phyloP scores from a whole-genome alignment of 2,888 invertebrate genomes.

The Trilocha varians region DNA sequence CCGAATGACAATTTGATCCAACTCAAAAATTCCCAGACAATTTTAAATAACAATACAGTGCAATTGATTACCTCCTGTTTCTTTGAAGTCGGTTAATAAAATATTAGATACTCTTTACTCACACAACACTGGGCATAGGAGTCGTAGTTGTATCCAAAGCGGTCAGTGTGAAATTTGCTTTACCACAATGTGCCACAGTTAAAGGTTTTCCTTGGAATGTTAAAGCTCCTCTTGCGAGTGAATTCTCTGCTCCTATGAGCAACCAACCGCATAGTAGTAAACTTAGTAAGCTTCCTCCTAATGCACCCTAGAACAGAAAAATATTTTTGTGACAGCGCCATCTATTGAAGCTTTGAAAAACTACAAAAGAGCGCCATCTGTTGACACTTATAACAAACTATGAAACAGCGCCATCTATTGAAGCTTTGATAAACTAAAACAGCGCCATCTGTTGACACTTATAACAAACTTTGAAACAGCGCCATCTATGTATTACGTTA shows the following conservation, averaged over 20 bases:
- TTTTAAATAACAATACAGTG: no score
- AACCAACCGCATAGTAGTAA: slow-evolving; percentile 65
- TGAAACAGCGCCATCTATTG: slow-evolving; percentile 9
- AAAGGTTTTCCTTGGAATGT: slow-evolving; percentile 65
- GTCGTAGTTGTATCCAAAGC: slow-evolving; percentile 26
- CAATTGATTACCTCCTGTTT: no score
- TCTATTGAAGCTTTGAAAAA: no score
- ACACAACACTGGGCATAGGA: slow-evolving; percentile 36
- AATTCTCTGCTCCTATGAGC: slow-evolving; percentile 65
- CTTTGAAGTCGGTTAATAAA: background rate
- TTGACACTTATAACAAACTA: background rate
- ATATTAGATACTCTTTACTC: slow-evolving; percentile 27
- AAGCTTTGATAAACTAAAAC: no score
- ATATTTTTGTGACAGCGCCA: no score
- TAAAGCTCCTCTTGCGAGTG: slow-evolving; percentile 58
- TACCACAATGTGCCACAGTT: slow-evolving; percentile 53
- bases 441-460: slow-evolving; percentile 8
- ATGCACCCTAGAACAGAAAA: slow-evolving; percentile 62
- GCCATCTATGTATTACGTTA: no score
- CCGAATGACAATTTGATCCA: no score
- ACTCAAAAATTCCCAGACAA: no score
- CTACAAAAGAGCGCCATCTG: slow-evolving; percentile 13
- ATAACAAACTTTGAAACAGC: background rate
- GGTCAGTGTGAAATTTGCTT: slow-evolving; percentile 48
- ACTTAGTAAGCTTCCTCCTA: slow-evolving; percentile 67